Percentiles rank a stretch among this genome's conserved stretches.
These are phyloP conservation scores for Helicoverpa armigera DNA, from an alignment of 1,140 invertebrate species.

Conservation along the genomic window DNA sequence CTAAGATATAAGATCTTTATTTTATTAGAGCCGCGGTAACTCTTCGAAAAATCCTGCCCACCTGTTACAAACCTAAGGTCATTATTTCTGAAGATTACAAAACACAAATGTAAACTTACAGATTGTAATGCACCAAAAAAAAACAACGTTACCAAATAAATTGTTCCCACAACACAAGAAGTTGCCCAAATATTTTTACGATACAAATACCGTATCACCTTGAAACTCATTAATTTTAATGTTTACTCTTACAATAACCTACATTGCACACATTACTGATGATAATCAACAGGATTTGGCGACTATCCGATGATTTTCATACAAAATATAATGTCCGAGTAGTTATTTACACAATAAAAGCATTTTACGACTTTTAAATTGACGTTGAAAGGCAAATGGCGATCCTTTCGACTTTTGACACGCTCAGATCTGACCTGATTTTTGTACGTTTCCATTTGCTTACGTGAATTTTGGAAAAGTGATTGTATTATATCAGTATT, in stretches of 20 bases:
- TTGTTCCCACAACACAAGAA: constrained; percentile 9
- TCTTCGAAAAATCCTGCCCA: no score
- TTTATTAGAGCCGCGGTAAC: no score
- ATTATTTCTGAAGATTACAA: constrained; percentile 3
- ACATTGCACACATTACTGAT: constrained; percentile 24
- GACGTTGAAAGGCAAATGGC: constrained; percentile 59
- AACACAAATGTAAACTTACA: neutral
- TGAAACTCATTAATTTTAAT: constrained; percentile 36
- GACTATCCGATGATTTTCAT: constrained; percentile 37
- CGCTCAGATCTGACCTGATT: constrained; percentile 68
- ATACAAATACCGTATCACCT: constrained; percentile 27
- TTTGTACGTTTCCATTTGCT: constrained; percentile 65
- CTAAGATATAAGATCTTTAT: no score
- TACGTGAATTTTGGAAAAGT: constrained; percentile 9
- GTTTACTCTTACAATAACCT: constrained; percentile 35
- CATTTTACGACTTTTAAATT: constrained; percentile 79
- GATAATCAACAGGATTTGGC: constrained; percentile 41
- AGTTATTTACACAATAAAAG: constrained; percentile 60
- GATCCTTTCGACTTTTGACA: constrained; percentile 77
- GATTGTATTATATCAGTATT: neutral
- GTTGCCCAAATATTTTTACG: constrained; percentile 29
- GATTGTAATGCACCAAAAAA: constrained; percentile 20
- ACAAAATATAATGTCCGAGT: constrained; percentile 47
- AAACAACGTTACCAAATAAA: constrained; percentile 24
- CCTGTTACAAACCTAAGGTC: no score